Conservation (phyloP, 1,140 invertebrate species). For the Melanaphis sacchari region DNA sequence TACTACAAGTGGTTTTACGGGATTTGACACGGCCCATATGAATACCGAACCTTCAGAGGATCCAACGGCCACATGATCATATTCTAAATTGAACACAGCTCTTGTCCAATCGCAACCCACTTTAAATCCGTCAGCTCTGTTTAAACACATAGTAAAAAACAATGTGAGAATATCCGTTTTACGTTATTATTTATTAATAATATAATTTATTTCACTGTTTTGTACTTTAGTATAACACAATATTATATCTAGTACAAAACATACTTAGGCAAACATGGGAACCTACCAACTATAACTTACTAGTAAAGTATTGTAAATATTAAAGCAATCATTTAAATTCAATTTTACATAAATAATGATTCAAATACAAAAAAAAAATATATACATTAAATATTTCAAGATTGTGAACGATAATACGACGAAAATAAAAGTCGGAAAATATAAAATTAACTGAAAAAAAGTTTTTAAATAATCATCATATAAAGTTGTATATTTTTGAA, state of each 20-base stretch:
- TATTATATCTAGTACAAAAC: no score
- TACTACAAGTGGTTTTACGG: slow-evolving; percentile 78
- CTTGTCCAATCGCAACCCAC: slow-evolving; percentile 93
- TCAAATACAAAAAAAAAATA: no score
- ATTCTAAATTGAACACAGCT: slow-evolving; percentile 90
- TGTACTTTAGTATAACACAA: no score
- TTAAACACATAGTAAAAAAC: slow-evolving; percentile 61
- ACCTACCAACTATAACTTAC: no score
- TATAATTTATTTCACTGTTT: not conserved
- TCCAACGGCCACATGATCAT: slow-evolving; percentile 86
- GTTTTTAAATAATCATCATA: not conserved
- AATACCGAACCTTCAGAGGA: slow-evolving; percentile 89
- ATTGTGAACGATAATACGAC: not conserved
- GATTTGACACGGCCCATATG: slow-evolving; percentile 85
- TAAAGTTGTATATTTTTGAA: not conserved
- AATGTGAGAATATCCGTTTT: not conserved
- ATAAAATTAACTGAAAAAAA: not conserved
- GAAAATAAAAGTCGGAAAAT: not conserved
- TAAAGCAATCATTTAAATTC: no score
- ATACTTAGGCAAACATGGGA: no score
- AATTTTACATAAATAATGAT: no score
- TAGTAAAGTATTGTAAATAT: no score
- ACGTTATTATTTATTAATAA: not conserved
- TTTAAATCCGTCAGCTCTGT: slow-evolving; percentile 91
- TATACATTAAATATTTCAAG: not conserved